These are phyloP conservation scores for Dioctria rufipes DNA, from an alignment of 2,888 invertebrate genomes.

Conservation along the genomic window DNA sequence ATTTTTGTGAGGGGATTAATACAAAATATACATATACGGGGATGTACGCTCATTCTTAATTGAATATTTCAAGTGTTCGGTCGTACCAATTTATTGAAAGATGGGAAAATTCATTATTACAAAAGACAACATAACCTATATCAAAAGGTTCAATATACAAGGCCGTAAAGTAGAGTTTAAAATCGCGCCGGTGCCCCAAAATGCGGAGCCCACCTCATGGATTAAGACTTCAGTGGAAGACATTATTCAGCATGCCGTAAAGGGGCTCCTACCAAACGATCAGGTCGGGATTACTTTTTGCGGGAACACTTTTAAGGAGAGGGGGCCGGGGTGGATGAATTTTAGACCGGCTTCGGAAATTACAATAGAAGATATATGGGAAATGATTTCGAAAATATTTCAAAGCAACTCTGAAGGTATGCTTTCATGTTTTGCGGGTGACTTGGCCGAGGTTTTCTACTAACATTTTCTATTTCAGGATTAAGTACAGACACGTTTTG, in stretches of 20 bases:
- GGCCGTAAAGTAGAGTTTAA: conserved; percentile 52
- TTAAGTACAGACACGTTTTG: conserved; percentile 60
- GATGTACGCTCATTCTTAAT: too few species aligned
- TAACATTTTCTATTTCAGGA: not conserved
- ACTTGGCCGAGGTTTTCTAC: not conserved
- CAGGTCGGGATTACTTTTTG: conserved; percentile 33
- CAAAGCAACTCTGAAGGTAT: conserved; percentile 42
- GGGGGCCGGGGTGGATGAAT: conserved; percentile 30
- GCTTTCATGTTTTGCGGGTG: not conserved
- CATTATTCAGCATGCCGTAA: conserved; percentile 48
- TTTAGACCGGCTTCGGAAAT: conserved; percentile 33
- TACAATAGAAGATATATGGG: conserved; percentile 35
- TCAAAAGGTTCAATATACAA: conserved; percentile 22
- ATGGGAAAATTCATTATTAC: conserved; percentile 8
- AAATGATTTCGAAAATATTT: conserved; percentile 38
- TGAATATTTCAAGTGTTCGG: too few species aligned
- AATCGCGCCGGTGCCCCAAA: conserved; percentile 50
- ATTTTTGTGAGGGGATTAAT: too few species aligned
- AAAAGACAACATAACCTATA: conserved; percentile 13
- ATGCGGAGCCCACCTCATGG: conserved; percentile 44
- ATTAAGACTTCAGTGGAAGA: conserved; percentile 51
- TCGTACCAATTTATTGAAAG: conserved; percentile 8
- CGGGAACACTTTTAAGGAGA: conserved; percentile 21
- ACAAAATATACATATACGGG: too few species aligned
- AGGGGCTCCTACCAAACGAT: conserved; percentile 7